phyloP scores from a whole-genome alignment of 2,797 vertebrate species.

The Pseudopleuronectes americanus region DNA sequence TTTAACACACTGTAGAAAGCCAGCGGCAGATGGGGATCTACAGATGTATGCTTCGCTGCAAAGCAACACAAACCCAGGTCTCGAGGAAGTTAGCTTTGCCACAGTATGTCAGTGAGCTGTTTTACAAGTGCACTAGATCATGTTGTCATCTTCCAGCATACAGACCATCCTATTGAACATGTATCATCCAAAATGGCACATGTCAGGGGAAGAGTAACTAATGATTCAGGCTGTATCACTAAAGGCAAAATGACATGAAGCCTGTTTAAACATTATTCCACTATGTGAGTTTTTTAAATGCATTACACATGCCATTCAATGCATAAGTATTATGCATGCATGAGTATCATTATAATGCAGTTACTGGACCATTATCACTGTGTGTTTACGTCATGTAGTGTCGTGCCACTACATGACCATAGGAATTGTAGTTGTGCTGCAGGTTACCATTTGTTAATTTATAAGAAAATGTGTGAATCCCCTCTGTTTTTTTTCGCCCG shows the following conservation, averaged over 20 bases:
- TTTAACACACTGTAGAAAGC: conserved; percentile 77
- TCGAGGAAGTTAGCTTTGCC: conserved; percentile 46
- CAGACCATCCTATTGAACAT: conserved; percentile 32
- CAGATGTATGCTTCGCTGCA: conserved; percentile 64
- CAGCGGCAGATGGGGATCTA: conserved; percentile 72
- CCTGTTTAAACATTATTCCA: conserved; percentile 20
- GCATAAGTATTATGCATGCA: conserved; percentile 29
- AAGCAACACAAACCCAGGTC: conserved; percentile 46
- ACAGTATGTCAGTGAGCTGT: conserved; percentile 39
- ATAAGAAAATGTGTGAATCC: conserved; percentile 29
- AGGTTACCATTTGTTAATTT: conserved; percentile 48
- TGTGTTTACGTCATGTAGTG: conserved; percentile 13
- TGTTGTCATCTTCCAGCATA: conserved; percentile 16
- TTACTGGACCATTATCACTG: conserved; percentile 26
- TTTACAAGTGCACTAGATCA: conserved; percentile 46
- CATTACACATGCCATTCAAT: conserved; percentile 20
- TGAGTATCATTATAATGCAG: conserved; percentile 35
- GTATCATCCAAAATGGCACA: conserved; percentile 30
- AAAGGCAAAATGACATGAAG: conserved; percentile 7
- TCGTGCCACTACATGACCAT: conserved; percentile 10
- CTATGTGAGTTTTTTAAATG: conserved; percentile 21
- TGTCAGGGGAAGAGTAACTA: conserved; percentile 37
- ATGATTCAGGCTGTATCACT: conserved; percentile 22
- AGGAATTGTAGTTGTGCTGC: conserved; percentile 45
- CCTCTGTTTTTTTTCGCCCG: conserved; percentile 17